Evolutionary conservation across 2,797 vertebrate genomes (phyloP), one percentile per base, ranked within the genome.

Genomic region (Gila robusta): DNA sequence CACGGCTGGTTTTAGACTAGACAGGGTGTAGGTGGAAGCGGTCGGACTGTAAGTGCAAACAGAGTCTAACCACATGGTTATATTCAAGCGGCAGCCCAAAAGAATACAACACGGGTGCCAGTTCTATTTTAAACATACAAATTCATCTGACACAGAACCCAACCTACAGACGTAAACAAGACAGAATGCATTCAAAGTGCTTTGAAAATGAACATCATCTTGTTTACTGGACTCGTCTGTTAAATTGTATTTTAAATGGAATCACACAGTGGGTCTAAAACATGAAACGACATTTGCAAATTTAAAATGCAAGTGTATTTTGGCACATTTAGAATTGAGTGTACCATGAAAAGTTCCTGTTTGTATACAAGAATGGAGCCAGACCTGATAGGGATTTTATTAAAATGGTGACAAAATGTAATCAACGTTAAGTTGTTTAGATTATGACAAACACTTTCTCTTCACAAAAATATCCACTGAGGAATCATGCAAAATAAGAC

Each of bases 1-100:
- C 90, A 83, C 81, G 11, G 44, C 70, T 85, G 64, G 47, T 83
- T 90, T 86, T 86, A 89, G 79, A 78, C 85, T 67, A 88, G 87
- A 91, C 90, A 85, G 84, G 85, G 85, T 81, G 89, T 88, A 88
- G 89, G 77, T 82, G 87, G 85, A 83, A 41, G 67, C 62, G 14
- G 82, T 78, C 85, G 39, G 62, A 26, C 76, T 72, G 41, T 66
- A 73, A 70, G 84, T 70, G 69, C 70, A 90, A 82, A 84, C 56
- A 86, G 26, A 3, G 16, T 79, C 71, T 54, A 87, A 32, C 86
- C 80, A 54, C 72, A 44, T 6, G n/a, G 47, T 88, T 89, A 73
- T 44, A 79, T 67, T 64, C 64, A 73, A 83, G 81, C 52, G 7
- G 44, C 62, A 41, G 81, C 35, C 59, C 67, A 70, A 26, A 82